Evolutionary conservation across 2,113 vertebrate species (phyloP).

Genomic region (Lasiurus cinereus): DNA sequence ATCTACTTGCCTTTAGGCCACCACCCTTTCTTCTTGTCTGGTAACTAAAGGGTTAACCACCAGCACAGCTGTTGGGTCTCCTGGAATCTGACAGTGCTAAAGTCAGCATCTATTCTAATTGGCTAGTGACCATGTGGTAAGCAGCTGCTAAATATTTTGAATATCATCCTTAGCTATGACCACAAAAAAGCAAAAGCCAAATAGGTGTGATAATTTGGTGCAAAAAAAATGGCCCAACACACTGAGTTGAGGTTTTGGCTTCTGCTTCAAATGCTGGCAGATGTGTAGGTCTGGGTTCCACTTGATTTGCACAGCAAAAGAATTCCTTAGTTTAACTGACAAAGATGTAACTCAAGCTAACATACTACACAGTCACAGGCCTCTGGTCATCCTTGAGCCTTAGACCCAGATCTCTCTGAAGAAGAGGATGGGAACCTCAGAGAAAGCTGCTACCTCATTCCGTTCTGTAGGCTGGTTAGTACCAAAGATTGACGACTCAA

Average conservation of each 20-base stretch:
- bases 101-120: constrained; percentile 48
- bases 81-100: constrained; percentile 31
- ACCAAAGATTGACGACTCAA: not conserved
- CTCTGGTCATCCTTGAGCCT: not conserved
- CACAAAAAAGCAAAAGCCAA: constrained; percentile 60
- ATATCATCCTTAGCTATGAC: constrained; percentile 59
- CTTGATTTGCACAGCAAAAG: constrained; percentile 59
- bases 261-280: constrained; percentile 42
- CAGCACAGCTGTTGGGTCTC: not conserved
- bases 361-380: not conserved
- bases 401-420: not conserved
- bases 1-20: not conserved
- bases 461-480: not conserved
- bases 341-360: constrained; percentile 53
- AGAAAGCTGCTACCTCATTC: not conserved
- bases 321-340: constrained; percentile 59
- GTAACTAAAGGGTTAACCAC: constrained; percentile 44
- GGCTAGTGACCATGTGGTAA: constrained; percentile 39
- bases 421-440: not conserved
- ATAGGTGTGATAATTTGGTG: constrained; percentile 48
- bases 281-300: constrained; percentile 38
- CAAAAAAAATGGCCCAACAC: constrained; percentile 50
- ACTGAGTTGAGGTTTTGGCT: constrained; percentile 64
- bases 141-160: constrained; percentile 75
- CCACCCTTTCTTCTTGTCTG: not conserved